Base-by-base conservation (phyloP, 2,113 vertebrate species). In the Progne subis region DNA sequence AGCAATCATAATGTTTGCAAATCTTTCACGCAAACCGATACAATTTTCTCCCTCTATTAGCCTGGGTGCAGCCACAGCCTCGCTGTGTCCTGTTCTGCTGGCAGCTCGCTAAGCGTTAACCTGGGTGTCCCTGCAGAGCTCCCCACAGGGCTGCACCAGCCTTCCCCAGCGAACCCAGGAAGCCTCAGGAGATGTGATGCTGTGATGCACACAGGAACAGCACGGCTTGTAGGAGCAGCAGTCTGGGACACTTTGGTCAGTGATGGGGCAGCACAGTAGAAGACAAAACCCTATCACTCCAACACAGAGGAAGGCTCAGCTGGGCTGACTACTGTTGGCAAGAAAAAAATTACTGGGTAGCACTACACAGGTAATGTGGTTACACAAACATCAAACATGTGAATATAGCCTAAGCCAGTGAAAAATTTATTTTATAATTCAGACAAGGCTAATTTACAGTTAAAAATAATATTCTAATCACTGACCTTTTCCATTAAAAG, bases 81-180 rank as follows among this genome's bases (percentile, higher is more conserved):
- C 0, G 0, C 16, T 23, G 18, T 37, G 76, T 14, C 19, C 57
- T 7, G 0, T 15, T 18, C 53, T 63, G 26, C 8, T 50, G 39
- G 23, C 7, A 17, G 25, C 23, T 21, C 49, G 34, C 0, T 0
- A 12, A 57, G 67, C 0, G 0, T n/a, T 37, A n/a, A 23, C 9
- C 32, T 12, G 52, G 9, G 25, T 9, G 29, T 13, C 53, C 39
- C 71, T 50, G 32, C 26, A 68, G 52, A 92, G 19, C 34, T n/a
- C 2, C 32, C 31, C 47, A 37, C 0, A 0, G 5, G 68, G 56
- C 37, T 57, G 31, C 46, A 67, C 8, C 2, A 1, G 52, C 29
- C 32, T 25, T 53, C 20, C 23, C 14, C 63, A 47, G 56, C 1
- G 17, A 75, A 50, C 3, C 19, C 67, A 26, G 55, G 29, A 8